Evolutionary conservation across 2,113 vertebrate species (phyloP).

Genomic region (Gobius niger): DNA sequence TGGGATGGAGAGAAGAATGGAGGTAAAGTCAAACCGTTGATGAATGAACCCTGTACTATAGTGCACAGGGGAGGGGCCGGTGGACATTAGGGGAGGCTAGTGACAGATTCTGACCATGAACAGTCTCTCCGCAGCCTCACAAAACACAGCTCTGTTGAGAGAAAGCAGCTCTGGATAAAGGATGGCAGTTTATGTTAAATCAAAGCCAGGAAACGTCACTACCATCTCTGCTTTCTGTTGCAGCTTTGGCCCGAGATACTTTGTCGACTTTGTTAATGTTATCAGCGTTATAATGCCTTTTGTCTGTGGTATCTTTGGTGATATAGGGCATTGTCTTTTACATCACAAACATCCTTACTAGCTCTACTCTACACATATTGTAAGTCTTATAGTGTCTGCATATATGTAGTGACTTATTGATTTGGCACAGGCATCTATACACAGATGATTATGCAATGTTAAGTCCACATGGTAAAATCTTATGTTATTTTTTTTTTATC

Average conservation of each 20-base stretch:
- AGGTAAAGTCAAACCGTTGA: slow-evolving; percentile 23
- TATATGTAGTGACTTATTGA: no score
- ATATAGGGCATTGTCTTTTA: no score
- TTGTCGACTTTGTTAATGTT: no score
- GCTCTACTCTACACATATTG: no score
- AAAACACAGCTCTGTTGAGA: slow-evolving; percentile 40
- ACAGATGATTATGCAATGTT: slow-evolving; percentile 19
- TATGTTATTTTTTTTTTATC: slow-evolving; percentile 21
- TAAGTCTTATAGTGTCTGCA: no score
- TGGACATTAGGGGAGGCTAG: slow-evolving; percentile 30
- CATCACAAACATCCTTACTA: no score
- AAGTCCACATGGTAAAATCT: slow-evolving; percentile 43
- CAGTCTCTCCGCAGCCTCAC: slow-evolving; percentile 34
- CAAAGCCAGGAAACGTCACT: slow-evolving; percentile 46
- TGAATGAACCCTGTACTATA: slow-evolving; percentile 7
- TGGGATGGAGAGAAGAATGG: slow-evolving; percentile 11
- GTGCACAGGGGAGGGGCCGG: background rate
- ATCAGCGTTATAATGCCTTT: no score
- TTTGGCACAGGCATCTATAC: no score
- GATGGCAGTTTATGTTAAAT: slow-evolving; percentile 36
- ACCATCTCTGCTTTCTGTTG: slow-evolving; percentile 24
- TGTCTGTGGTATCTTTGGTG: no score
- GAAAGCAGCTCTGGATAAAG: slow-evolving; percentile 38
- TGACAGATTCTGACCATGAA: slow-evolving; percentile 46
- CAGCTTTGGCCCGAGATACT: no score